phyloP scores from a whole-genome alignment of 2,888 invertebrate genomes.

The Amitus sp. region DNA sequence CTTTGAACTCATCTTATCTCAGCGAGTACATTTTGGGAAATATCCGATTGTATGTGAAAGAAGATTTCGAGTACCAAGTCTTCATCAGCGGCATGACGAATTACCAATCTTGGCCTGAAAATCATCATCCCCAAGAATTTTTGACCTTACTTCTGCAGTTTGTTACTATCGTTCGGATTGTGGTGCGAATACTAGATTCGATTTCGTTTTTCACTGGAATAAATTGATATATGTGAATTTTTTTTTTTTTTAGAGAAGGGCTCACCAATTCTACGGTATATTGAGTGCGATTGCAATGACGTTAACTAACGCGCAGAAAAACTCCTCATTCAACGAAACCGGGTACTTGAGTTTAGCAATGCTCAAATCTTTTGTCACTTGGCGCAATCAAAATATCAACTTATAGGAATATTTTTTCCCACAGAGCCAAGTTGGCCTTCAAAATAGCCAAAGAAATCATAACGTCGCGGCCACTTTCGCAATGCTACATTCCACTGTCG shows the following conservation, averaged over 20 bases:
- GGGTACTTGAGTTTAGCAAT: constrained; percentile 45
- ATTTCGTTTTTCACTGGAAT: constrained; percentile 11
- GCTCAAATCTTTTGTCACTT: too few species aligned
- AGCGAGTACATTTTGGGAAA: constrained; percentile 57
- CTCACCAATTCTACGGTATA: constrained; percentile 61
- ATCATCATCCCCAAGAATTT: constrained; percentile 52
- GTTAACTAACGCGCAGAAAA: constrained; percentile 52
- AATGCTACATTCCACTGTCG: constrained; percentile 51
- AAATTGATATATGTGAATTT: not conserved
- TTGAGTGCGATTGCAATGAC: constrained; percentile 53
- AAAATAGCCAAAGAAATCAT: constrained; percentile 58
- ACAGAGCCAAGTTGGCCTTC: constrained; percentile 50
- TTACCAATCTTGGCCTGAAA: constrained; percentile 52
- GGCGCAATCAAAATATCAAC: too few species aligned
- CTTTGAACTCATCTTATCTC: constrained; percentile 53
- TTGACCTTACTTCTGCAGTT: constrained; percentile 56
- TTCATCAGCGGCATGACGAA: constrained; percentile 55
- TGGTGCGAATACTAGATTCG: constrained; percentile 38
- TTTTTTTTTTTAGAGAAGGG: constrained; percentile 53
- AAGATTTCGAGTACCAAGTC: constrained; percentile 43
- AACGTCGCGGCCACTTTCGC: constrained; percentile 55
- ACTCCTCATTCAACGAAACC: constrained; percentile 48
- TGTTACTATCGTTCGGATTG: constrained; percentile 50
- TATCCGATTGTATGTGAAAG: too few species aligned
- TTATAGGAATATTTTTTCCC: not conserved